Evolutionary conservation across 2,888 invertebrate genomes (phyloP), one percentile per base, ranked within the genome.

Genomic region (Drosophila neotestacea): DNA sequence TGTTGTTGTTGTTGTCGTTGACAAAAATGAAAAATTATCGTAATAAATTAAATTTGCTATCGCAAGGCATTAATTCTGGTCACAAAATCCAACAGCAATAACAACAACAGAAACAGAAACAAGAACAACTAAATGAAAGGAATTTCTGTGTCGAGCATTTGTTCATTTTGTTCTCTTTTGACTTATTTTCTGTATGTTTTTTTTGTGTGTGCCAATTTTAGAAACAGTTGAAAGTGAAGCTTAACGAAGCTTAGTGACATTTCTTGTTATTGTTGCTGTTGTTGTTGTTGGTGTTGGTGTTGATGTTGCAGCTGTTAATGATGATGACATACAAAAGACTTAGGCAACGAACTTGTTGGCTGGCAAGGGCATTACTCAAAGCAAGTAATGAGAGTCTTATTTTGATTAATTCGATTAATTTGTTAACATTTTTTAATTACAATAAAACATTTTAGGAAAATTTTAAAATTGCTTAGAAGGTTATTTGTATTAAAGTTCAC

Each of bases 11-110:
- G 55, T 68, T 67, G 65, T 47, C 59, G 84, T 86, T 88, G 85
- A 88, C 88, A 85, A 88, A 88, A 86, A 90, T 89, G 88, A 90
- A 89, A 91, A 91, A 90, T 90, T 85, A 88, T 89, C 89, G 88
- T 89, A 85, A 91, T 91, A 91, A 90, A 91, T 91, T 90, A 90
- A 89, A 90, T 89, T 91, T 89, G 84, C 89, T 91, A 91, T 91
- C 91, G 87, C 81, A 73, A 81, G 76, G 85, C 90, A 90, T 90
- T 90, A 89, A 89, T 89, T 90, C 85, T 77, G 77, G 60, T 61
- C 70, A 73, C 78, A 76, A 70, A 62, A 65, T 13, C 47, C 73
- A 73, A 56, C 63, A 65, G 9, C 42, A 74, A 39, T 41, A 59
- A 32, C 42, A 63, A 48, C 39, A 56, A 27, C 22, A 22, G 22